Evolutionary conservation across 2,797 vertebrate species (phyloP), one percentile per base, ranked within the genome.

Genomic region (Lepilemur ruficaudatus): DNA sequence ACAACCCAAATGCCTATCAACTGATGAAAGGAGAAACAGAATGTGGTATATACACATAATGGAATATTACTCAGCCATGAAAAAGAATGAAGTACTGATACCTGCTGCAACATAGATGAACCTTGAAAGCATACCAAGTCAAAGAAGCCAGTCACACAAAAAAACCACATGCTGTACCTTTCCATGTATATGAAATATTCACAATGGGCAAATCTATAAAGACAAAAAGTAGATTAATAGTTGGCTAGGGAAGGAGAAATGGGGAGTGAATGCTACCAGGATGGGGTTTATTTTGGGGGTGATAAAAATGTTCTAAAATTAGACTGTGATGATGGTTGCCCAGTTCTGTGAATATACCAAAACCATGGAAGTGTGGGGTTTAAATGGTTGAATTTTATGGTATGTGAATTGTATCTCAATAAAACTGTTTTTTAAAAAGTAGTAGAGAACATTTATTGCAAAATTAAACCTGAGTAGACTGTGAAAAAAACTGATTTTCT

Each of bases 251-350:
- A 90, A n/a, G 8, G 52, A 63, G 50, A 23, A 67, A 67, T 32
- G n/a, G 15, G 13, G 7, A 78, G 17, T 57, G 18, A 93, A 59
- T 20, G 15, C 35, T 88, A 48, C 55, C 28, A 57, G 25, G 22
- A 90, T 30, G 22, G 75, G 35, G 50, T 91, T 95, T 79, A 72
- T 63, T 92, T 93, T 25, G 30, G 38, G 15, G 15, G 11, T 12
- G 9, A 93, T 57, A 15, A 88, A 84, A 91, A 78, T 82, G 11
- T 84, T 78, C 50, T 93, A 75, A 95, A 84, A 81, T 84, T 75
- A 88, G 38, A 84, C 59, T 69, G 78, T 80, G 59, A 25, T 88
- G 38, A 59, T 85, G n/a, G 61, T 61, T 55, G 23, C 41, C 41
- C 5, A 89, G n/a, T 8, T 89, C 14, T 89, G 59, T 78, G 30